Evolutionary conservation across 2,113 vertebrate genomes (phyloP).

Genomic region (Tamias sibiricus): DNA sequence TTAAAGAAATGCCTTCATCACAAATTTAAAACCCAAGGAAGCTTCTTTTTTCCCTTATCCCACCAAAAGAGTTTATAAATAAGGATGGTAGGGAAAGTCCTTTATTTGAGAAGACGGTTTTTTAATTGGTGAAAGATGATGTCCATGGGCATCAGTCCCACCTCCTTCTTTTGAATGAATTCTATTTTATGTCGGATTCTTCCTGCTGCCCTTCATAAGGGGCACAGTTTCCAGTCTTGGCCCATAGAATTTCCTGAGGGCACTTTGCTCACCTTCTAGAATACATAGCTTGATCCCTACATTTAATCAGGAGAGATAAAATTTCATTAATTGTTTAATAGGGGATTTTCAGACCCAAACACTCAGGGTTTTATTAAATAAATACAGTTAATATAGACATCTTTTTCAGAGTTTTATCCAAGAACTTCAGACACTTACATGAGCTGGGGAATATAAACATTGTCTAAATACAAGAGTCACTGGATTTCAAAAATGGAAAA

Average conservation of each 20-base stretch:
- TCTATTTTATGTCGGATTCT: no score
- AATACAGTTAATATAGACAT: slow-evolving; percentile 73
- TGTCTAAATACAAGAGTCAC: not conserved
- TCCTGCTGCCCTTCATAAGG: no score
- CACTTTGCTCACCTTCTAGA: no score
- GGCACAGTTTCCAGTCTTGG: no score
- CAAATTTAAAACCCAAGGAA: not conserved
- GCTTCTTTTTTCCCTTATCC: not conserved
- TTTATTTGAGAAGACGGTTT: not conserved
- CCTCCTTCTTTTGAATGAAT: no score
- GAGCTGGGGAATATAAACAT: not conserved
- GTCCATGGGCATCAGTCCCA: not conserved
- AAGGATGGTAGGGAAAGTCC: not conserved
- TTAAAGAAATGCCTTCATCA: not conserved
- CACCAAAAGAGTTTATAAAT: not conserved
- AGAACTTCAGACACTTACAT: not conserved
- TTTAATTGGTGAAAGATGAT: not conserved
- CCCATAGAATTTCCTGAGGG: no score
- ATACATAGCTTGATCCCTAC: not conserved
- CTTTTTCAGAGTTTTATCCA: slow-evolving; percentile 71
- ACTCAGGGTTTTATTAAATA: slow-evolving; percentile 69
- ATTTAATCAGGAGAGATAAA: not conserved
- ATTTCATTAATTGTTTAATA: slow-evolving; percentile 43
- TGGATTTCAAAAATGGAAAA: slow-evolving; percentile 4
- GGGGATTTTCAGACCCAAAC: slow-evolving; percentile 73